phyloP scores from a whole-genome alignment of 2,797 vertebrate species.

The Poeciliopsis infans region DNA sequence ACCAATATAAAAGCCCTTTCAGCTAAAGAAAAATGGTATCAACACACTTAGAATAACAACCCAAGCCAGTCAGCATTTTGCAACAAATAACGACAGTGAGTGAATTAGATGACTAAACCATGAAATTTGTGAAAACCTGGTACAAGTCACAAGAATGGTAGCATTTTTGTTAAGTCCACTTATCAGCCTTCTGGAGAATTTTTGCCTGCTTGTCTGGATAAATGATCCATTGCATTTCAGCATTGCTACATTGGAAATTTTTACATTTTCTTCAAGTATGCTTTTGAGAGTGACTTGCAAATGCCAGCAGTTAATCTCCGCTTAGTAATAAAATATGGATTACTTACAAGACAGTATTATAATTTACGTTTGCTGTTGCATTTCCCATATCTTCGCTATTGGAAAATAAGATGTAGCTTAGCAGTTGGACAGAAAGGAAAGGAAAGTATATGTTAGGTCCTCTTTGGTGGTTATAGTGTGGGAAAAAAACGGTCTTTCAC shows the following conservation, averaged over 20 bases:
- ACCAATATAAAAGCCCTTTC: background rate
- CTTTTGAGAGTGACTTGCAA: background rate
- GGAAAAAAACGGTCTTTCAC: constrained; percentile 52
- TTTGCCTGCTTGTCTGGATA: background rate
- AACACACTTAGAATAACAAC: background rate
- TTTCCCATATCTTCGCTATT: constrained; percentile 16
- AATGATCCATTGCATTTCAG: background rate
- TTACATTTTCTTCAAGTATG: background rate
- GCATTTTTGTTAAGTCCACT: background rate
- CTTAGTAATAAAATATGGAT: too few relatives aligned
- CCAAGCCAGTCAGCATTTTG: too few relatives aligned
- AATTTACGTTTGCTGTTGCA: background rate
- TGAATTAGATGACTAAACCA: too few relatives aligned
- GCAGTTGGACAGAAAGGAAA: constrained; percentile 10
- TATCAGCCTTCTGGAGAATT: background rate
- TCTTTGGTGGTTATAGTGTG: constrained; percentile 28
- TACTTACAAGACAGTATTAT: background rate
- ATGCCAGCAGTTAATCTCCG: too few relatives aligned
- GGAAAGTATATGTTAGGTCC: constrained; percentile 7
- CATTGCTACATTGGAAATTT: background rate
- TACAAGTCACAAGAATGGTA: background rate
- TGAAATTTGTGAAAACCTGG: background rate
- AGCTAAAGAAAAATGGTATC: background rate
- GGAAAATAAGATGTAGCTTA: constrained; percentile 29
- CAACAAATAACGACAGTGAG: too few relatives aligned